phyloP scores from a whole-genome alignment of 1,140 invertebrate genomes.

The Agraylea sexmaculata region DNA sequence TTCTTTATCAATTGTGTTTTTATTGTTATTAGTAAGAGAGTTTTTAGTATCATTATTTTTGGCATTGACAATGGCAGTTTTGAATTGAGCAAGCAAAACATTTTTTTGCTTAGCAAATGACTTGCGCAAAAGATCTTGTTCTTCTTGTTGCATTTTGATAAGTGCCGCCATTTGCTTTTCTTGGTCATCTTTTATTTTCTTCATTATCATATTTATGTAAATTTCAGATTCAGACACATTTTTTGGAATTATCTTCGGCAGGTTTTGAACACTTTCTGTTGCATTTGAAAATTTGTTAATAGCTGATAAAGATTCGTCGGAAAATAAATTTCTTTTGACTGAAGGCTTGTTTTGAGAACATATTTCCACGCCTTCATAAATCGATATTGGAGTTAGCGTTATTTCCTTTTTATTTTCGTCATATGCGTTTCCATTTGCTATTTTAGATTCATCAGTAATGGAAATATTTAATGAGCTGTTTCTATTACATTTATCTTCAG shows the following conservation, averaged over 20 bases:
- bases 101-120: conserved; percentile 49
- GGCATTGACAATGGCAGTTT: conserved; percentile 26
- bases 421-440: no score
- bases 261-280: conserved; percentile 10
- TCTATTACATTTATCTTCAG: no score
- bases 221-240: conserved; percentile 26
- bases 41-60: neutral
- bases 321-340: no score
- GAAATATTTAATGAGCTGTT: no score
- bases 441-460: no score
- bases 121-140: conserved; percentile 44
- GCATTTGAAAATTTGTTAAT: conserved; percentile 8
- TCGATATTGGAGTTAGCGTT: no score
- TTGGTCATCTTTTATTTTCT: conserved; percentile 47
- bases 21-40: no score
- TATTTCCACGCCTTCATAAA: conserved; percentile 18
- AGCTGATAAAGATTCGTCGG: no score
- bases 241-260: conserved; percentile 18
- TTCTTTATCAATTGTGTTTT: no score
- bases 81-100: conserved; percentile 41
- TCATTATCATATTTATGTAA: conserved; percentile 31
- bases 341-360: conserved; percentile 7
- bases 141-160: conserved; percentile 43
- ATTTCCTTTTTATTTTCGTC: no score
- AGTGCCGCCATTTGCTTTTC: conserved; percentile 45